phyloP scores from a whole-genome alignment of 2,113 vertebrate genomes.

The Pholis gunnellus region DNA sequence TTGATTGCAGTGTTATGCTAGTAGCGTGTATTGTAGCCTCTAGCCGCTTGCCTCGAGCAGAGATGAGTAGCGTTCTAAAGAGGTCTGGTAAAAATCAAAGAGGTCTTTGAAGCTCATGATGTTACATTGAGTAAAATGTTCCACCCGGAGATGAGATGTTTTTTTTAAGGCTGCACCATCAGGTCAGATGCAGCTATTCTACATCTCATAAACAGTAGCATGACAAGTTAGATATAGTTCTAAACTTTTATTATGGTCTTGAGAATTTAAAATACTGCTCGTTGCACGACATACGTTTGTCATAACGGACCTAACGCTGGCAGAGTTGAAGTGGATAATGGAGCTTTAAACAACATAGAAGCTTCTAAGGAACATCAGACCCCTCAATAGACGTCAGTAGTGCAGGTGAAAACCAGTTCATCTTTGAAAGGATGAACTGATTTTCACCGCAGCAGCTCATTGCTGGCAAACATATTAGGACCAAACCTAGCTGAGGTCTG shows the following conservation, averaged over 20 bases:
- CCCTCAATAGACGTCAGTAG: not conserved
- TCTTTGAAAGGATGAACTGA: constrained; percentile 39
- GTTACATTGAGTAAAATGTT: not conserved
- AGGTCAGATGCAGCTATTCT: not conserved
- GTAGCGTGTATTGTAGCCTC: not conserved
- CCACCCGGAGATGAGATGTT: not conserved
- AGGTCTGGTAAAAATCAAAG: not conserved
- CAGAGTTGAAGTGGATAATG: constrained; percentile 50
- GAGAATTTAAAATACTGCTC: not conserved
- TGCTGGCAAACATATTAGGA: constrained; percentile 54
- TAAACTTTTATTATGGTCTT: not conserved
- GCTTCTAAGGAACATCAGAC: constrained; percentile 18
- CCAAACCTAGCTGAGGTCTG: constrained; percentile 34
- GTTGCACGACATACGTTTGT: constrained; percentile 5
- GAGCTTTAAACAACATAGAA: constrained; percentile 14
- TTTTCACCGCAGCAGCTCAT: constrained; percentile 27
- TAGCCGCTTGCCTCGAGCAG: not conserved
- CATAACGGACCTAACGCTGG: constrained; percentile 2
- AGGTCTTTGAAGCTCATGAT: not conserved
- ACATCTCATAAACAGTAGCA: not conserved
- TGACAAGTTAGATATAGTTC: not conserved
- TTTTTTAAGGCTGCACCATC: not conserved
- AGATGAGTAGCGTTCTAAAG: not conserved
- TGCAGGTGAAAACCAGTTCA: constrained; percentile 8
- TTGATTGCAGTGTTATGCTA: not conserved